Conservation (phyloP, 2,888 invertebrate genomes). For the Diloba caeruleocephala region DNA sequence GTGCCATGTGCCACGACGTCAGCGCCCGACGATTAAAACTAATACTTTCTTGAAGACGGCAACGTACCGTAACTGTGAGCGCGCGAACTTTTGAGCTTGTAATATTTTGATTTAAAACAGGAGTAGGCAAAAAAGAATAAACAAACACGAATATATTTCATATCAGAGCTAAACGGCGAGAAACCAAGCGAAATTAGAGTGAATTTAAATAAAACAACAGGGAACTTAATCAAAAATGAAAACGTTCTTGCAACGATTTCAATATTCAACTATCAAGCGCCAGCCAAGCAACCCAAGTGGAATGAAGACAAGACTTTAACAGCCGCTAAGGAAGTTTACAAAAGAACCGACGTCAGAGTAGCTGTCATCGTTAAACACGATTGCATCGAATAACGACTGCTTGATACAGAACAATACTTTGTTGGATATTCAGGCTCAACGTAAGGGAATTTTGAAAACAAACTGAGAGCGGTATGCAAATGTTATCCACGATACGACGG, state of each 20-base stretch:
- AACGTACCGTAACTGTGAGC: slow-evolving; percentile 49
- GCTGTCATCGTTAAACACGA: slow-evolving; percentile 50
- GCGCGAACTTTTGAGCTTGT: slow-evolving; percentile 33
- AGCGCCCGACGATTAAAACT: slow-evolving; percentile 64
- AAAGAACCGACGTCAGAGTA: slow-evolving; percentile 55
- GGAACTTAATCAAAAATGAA: slow-evolving; percentile 19
- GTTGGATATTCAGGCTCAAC: slow-evolving; percentile 40
- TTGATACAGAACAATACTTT: slow-evolving; percentile 42
- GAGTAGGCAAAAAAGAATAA: slow-evolving; percentile 19
- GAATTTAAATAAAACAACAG: slow-evolving; percentile 22
- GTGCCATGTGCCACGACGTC: slow-evolving; percentile 72
- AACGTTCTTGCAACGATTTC: slow-evolving; percentile 29
- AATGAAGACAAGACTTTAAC: slow-evolving; percentile 40
- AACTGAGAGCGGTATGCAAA: slow-evolving; percentile 74
- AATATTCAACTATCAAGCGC: slow-evolving; percentile 34
- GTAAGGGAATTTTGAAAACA: slow-evolving; percentile 66
- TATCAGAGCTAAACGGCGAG: not conserved
- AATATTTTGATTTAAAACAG: slow-evolving; percentile 36
- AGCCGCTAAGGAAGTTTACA: slow-evolving; percentile 40
- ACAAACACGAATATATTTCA: not conserved
- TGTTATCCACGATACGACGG: slow-evolving; percentile 54
- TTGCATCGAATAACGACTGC: slow-evolving; percentile 42
- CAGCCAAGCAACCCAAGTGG: slow-evolving; percentile 23
- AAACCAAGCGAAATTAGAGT: slow-evolving; percentile 4
- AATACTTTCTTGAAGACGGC: slow-evolving; percentile 65